phyloP scores from a whole-genome alignment of 2,888 invertebrate species.

The Galerucella pusilla region DNA sequence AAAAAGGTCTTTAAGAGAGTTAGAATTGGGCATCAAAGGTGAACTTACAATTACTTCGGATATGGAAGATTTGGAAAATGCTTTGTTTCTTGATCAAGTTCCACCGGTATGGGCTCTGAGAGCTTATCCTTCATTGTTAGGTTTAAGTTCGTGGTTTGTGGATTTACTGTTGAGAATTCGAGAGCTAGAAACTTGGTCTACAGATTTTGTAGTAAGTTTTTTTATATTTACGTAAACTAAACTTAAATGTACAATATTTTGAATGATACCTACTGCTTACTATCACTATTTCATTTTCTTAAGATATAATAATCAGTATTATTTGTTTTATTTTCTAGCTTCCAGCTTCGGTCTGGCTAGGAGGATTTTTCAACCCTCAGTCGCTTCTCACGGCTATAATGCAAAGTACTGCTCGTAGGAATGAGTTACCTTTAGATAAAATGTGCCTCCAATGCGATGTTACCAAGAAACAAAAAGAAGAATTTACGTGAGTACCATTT shows the following conservation, averaged over 20 bases:
- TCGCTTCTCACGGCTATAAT: constrained; percentile 96
- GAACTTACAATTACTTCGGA: constrained; percentile 96
- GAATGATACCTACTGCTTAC: not conserved
- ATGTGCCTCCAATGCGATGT: constrained; percentile 98
- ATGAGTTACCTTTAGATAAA: constrained; percentile 93
- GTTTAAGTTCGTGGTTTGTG: constrained; percentile 92
- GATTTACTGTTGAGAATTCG: constrained; percentile 87
- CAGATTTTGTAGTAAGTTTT: constrained; percentile 85
- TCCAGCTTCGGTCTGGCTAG: constrained; percentile 94
- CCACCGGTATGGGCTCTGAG: constrained; percentile 87
- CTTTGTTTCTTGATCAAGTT: constrained; percentile 92
- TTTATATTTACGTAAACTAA: not conserved
- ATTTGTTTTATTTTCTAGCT: constrained; percentile 71
- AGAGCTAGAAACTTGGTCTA: constrained; percentile 93
- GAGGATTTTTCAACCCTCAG: constrained; percentile 98
- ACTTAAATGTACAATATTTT: too few relatives aligned
- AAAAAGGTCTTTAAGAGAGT: constrained; percentile 87
- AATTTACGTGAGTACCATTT: constrained; percentile 79
- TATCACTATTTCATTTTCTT: constrained; percentile 13
- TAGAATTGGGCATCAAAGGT: constrained; percentile 95
- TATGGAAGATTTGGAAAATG: constrained; percentile 95
- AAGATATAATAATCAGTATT: not conserved
- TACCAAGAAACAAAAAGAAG: constrained; percentile 95
- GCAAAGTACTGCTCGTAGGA: constrained; percentile 95
- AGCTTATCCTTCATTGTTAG: constrained; percentile 92